Percentiles rank a stretch among this genome's conserved stretches.
phyloP scores from a whole-genome alignment of 2,113 vertebrate species.

The rat (Rattus norvegicus) region DNA sequence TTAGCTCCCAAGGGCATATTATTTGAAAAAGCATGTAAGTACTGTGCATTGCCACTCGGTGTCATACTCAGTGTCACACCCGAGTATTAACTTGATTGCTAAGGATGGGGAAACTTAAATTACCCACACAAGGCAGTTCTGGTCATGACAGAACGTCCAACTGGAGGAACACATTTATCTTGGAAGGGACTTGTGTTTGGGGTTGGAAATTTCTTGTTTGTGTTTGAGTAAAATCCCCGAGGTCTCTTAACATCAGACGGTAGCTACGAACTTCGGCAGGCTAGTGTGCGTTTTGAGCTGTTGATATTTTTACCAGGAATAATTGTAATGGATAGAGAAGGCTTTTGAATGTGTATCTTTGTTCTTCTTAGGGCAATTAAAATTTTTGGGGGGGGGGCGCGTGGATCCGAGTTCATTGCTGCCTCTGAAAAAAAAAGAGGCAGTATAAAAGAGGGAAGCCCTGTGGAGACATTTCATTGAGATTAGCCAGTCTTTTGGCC shows the following conservation, averaged over 20 bases:
- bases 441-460: neutral
- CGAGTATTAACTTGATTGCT: neutral
- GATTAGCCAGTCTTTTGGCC: neutral
- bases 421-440: neutral
- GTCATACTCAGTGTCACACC: neutral
- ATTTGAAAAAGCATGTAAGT: neutral
- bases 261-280: neutral
- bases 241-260: neutral
- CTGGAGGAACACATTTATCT: neutral
- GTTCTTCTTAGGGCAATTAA: neutral
- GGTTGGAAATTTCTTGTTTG: neutral
- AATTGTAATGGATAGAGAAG: neutral
- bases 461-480: rapidly evolving
- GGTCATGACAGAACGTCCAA: neutral
- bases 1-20: neutral
- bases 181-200: neutral
- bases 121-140: neutral
- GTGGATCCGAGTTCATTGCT: neutral
- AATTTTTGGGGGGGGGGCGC: neutral
- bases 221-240: neutral
- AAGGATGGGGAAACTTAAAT: neutral
- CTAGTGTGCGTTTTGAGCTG: neutral
- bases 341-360: neutral
- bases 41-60: rapidly evolving
- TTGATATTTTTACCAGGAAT: neutral